Base-by-base conservation (phyloP, 2,888 invertebrate species). In the Smittia aterrima region DNA sequence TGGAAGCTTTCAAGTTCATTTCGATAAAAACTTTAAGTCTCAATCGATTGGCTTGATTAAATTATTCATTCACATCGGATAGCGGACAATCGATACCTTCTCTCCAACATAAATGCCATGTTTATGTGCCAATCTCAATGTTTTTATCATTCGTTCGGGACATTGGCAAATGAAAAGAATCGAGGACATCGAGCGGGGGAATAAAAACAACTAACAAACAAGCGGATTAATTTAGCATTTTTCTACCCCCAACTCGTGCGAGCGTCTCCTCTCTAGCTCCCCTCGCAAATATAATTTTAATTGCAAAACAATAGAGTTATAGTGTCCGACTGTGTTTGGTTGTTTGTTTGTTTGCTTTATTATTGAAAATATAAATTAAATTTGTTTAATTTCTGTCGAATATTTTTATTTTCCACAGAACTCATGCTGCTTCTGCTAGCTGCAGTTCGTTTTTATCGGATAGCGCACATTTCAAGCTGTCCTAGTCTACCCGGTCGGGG, bases 301-400 rank as follows among this genome's bases (percentile, higher is more conserved):
- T 70, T 70, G 25, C 54, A 70, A 70, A 70, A 54, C 54, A 41
- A 70, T 53, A 70, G 70, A 70, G 27, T 25, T 54, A 53, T n/a
- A 11, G 16, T 9, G 18, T 11, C 16, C 54, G 25, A n/a, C 27
- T 70, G 13, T 2, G 24, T 22, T 25, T 70, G 41, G 22, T 67
- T 16, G 24, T 24, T 40, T 41, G 27, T 16, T 67, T 68, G 41
- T 41, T 25, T 38, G 22, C 18, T 70, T 70, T 54, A 53, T 54
- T 70, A 54, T 53, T 67, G 32, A 68, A 66, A 68, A 68, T 68
- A 68, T 54, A 70, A 70, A 70, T 70, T 70, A 70, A 70, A 70
- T 53, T 54, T 24, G 27, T 70, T 70, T 70, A 54, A 70, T 70
- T 54, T 54, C 53, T 25, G 24, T 68, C 25, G 40, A 40, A 41